Conservation (phyloP, 2,888 invertebrate species). For the Aethes cnicana region DNA sequence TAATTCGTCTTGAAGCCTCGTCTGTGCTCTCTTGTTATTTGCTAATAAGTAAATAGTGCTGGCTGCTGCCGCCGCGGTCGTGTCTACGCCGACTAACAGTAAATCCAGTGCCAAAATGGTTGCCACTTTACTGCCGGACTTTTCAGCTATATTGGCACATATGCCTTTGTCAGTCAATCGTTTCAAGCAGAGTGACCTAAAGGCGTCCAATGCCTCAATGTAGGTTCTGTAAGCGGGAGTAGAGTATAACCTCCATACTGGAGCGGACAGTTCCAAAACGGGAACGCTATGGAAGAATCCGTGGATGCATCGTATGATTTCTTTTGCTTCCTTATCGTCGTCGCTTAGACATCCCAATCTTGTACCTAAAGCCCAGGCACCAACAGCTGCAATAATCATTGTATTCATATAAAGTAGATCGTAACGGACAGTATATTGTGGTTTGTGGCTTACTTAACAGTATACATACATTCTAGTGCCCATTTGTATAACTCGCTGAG, state of each 20-base stretch:
- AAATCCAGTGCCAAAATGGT: slow-evolving; percentile 89
- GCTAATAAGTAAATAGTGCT: slow-evolving; percentile 89
- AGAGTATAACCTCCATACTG: slow-evolving; percentile 88
- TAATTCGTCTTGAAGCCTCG: slow-evolving; percentile 84
- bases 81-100: slow-evolving; percentile 90
- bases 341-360: slow-evolving; percentile 88
- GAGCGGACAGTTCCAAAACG: slow-evolving; percentile 87
- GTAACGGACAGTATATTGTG: not conserved
- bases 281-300: slow-evolving; percentile 89
- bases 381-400: slow-evolving; percentile 84
- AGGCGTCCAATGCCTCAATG: slow-evolving; percentile 86
- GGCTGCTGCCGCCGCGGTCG: slow-evolving; percentile 89
- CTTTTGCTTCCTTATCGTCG: slow-evolving; percentile 87
- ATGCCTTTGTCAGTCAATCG: slow-evolving; percentile 71
- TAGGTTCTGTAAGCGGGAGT: slow-evolving; percentile 88
- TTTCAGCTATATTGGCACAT: slow-evolving; percentile 67
- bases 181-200: slow-evolving; percentile 83
- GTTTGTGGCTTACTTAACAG: not conserved
- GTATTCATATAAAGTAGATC: not conserved
- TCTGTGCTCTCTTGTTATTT: slow-evolving; percentile 86
- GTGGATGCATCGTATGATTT: slow-evolving; percentile 90
- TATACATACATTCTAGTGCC: slow-evolving; percentile 90
- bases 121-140: slow-evolving; percentile 74
- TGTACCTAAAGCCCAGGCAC: slow-evolving; percentile 90
- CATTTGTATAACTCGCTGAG: slow-evolving; percentile 89